Conservation (phyloP, 2,797 vertebrate species). For the Cynopterus sphinx region DNA sequence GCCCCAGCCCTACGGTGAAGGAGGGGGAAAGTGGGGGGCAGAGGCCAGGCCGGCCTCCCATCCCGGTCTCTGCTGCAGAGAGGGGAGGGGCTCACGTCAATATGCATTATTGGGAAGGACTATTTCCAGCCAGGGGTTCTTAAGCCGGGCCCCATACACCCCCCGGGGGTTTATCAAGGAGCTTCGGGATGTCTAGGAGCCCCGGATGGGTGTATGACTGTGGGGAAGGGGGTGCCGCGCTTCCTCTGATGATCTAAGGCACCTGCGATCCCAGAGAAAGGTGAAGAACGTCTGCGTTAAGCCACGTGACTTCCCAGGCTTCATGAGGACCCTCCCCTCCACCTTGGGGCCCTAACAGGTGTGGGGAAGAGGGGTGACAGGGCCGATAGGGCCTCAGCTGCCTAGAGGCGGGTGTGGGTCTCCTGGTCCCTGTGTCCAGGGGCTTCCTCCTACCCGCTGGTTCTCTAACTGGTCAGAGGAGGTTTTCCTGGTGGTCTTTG, state of each 20-base stretch:
- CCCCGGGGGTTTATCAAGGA: background rate
- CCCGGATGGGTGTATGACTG: background rate
- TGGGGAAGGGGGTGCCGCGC: background rate
- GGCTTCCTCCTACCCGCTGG: fast-evolving
- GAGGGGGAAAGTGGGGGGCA: background rate
- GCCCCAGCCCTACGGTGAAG: background rate
- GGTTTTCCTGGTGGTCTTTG: background rate
- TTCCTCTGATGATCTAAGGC: background rate
- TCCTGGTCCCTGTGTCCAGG: fast-evolving
- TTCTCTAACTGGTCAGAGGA: background rate
- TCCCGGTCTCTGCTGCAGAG: background rate
- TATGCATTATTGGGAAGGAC: background rate
- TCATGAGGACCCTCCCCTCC: background rate
- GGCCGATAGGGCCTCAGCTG: background rate
- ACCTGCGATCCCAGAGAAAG: background rate
- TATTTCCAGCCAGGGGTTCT: background rate
- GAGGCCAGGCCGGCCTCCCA: background rate
- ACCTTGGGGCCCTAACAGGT: no score
- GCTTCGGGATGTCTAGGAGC: background rate
- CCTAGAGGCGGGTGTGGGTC: background rate
- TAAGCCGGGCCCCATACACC: background rate
- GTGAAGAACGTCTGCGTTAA: background rate
- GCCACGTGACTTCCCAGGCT: background rate
- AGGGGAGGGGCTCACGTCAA: fast-evolving
- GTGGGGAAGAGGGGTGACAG: background rate